Base-by-base conservation (phyloP, 2,113 vertebrate genomes). In the Colinus virginianus region DNA sequence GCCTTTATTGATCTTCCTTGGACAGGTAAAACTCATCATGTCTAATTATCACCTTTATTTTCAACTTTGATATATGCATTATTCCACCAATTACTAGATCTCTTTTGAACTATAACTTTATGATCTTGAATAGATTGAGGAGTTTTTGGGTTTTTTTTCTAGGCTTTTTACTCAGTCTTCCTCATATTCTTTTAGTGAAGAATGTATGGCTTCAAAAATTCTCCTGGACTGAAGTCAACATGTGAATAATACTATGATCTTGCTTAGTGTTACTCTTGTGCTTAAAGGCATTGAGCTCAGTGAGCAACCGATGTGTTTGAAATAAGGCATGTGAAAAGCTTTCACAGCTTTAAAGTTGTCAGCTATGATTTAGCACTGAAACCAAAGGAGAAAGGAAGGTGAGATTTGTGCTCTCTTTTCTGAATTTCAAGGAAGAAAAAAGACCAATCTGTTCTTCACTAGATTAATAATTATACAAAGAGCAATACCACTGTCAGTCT, bases 171-270 rank as follows among this genome's bases (percentile, higher is more conserved):
- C 14, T 88, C 17, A 3, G 0, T 84, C 26, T 56, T 75, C 43
- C 11, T 71, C n/a, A 72, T 76, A 32, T 53, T 40, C 40, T 72
- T 79, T 40, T 85, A 45, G 7, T 92, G 7, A 4, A 20, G 23
- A 84, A 89, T n/a, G 78, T 69, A 88, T 78, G n/a, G 43, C 17
- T 74, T 80, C 48, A 84, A 49, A 92, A 90, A 82, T 62, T 92
- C 30, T 34, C 14, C 19, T 84, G 74, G 36, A 76, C 15, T 1
- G 0, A 8, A 78, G 18, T 72, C 62, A 88, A 45, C 10, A 25
- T 8, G 9, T 49, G 46, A 75, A 48, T 45, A 72, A 53, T 6
- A 18, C 11, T 48, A 15, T 56, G 66, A 58, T 91, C 12, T 71
- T 62, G 32, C 28, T n/a, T 63, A 88, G 36, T 38, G 26, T 81